A percentile compares a stretch with the other conserved stretches of the same genome.
These are phyloP conservation scores for Conger conger DNA, from an alignment of 2,113 vertebrate genomes.

Conservation along the genomic window DNA sequence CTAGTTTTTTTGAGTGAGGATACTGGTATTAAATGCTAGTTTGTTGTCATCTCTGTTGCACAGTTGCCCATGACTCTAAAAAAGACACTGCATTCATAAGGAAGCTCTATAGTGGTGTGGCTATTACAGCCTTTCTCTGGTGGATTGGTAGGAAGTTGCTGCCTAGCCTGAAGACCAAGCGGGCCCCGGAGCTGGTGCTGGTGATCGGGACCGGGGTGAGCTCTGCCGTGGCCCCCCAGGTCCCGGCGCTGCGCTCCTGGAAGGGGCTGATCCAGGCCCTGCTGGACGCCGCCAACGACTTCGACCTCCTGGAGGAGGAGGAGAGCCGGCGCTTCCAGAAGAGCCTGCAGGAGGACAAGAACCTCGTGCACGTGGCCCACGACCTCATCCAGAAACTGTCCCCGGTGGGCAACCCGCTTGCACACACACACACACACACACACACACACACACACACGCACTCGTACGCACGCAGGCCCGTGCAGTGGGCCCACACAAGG, in stretches of 20 bases:
- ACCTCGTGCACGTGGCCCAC: conserved; percentile 90
- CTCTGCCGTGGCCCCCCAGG: conserved; percentile 89
- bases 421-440: neutral
- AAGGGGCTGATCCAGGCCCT: conserved; percentile 93
- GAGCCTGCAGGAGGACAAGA: conserved; percentile 90
- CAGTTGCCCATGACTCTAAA: too few species aligned
- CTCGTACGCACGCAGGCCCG: too few species aligned
- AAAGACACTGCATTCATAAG: too few species aligned
- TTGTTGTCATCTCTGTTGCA: too few species aligned
- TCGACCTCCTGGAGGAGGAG: conserved; percentile 91
- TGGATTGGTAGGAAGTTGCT: conserved; percentile 81
- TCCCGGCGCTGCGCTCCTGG: conserved; percentile 91
- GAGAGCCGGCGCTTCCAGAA: conserved; percentile 90
- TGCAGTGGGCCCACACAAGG: too few species aligned
- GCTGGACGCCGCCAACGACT: conserved; percentile 90
- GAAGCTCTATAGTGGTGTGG: neutral
- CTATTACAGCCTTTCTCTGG: conserved; percentile 37
- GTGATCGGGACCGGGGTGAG: conserved; percentile 95
- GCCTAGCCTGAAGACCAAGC: conserved; percentile 93
- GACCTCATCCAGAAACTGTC: conserved; percentile 97
- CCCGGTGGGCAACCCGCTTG: conserved; percentile 74
- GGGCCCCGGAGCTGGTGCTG: conserved; percentile 85
- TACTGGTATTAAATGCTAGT: too few species aligned
- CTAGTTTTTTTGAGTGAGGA: too few species aligned
- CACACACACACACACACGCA: too few species aligned